Evolutionary conservation across 2,113 vertebrate genomes (phyloP).

Genomic region (Empidonax alnorum): DNA sequence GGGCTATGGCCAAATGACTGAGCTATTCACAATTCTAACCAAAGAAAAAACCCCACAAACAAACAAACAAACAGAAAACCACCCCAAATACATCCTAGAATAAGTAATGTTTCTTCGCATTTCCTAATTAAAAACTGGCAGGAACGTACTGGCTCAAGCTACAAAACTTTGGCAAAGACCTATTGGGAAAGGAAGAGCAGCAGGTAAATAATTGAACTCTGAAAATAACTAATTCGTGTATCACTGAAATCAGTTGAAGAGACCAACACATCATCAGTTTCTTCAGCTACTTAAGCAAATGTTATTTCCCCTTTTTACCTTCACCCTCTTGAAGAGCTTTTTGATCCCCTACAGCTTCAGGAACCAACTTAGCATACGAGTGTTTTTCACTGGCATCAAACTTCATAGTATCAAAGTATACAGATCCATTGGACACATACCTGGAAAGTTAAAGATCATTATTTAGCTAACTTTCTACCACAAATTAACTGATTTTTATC

Average conservation of each 20-base stretch:
- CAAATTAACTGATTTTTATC: not conserved
- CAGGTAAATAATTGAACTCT: not conserved
- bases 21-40: not conserved
- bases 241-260: not conserved
- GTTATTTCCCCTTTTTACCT: conserved; percentile 75
- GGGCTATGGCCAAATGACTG: not conserved
- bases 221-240: not conserved
- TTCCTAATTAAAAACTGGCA: not conserved
- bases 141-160: not conserved
- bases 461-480: not conserved
- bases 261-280: not conserved
- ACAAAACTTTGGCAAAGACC: not conserved
- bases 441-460: conserved; percentile 68
- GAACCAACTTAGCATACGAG: conserved; percentile 95
- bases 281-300: not conserved
- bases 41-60: not conserved
- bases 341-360: conserved; percentile 95
- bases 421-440: conserved; percentile 92
- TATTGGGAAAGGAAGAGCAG: not conserved
- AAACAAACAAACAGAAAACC: not conserved
- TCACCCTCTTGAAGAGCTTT: conserved; percentile 96
- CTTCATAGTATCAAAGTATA: conserved; percentile 92
- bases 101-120: not conserved
- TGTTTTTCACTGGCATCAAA: conserved; percentile 86
- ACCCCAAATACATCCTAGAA: not conserved